These are phyloP conservation scores for Phalacrocorax carbo DNA, from an alignment of 2,113 vertebrate genomes.

Conservation along the genomic window DNA sequence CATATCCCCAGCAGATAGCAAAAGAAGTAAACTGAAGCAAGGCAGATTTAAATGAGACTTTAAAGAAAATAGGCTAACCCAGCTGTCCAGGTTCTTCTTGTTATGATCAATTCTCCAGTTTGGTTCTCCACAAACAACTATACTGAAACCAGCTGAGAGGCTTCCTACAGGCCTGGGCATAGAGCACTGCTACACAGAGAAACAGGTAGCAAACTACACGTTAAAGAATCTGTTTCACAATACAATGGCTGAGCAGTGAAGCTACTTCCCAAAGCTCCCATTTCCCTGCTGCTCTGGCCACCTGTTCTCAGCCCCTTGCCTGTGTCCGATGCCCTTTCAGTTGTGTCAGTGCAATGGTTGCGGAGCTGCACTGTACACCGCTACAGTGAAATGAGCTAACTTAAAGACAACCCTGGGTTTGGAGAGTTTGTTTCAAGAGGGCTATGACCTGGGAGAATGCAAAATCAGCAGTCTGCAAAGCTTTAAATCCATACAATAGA, in stretches of 20 bases:
- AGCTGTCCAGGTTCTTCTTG: neutral
- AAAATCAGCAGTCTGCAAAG: neutral
- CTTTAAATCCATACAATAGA: neutral
- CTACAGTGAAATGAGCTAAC: neutral
- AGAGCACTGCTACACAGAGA: neutral
- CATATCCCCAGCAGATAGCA: neutral
- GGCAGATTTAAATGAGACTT: conserved; percentile 3
- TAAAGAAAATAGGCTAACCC: neutral
- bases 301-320: neutral
- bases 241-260: neutral
- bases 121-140: neutral
- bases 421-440: neutral
- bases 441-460: neutral
- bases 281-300: neutral
- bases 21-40: conserved; percentile 7
- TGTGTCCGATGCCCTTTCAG: neutral
- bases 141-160: neutral
- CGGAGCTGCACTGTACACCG: neutral
- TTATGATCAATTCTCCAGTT: neutral
- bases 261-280: accelerated
- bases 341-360: neutral
- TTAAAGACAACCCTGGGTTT: neutral
- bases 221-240: neutral
- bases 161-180: neutral
- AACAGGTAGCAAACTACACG: neutral